phyloP scores from a whole-genome alignment of 2,888 invertebrate species.

The Brachycybe producta region DNA sequence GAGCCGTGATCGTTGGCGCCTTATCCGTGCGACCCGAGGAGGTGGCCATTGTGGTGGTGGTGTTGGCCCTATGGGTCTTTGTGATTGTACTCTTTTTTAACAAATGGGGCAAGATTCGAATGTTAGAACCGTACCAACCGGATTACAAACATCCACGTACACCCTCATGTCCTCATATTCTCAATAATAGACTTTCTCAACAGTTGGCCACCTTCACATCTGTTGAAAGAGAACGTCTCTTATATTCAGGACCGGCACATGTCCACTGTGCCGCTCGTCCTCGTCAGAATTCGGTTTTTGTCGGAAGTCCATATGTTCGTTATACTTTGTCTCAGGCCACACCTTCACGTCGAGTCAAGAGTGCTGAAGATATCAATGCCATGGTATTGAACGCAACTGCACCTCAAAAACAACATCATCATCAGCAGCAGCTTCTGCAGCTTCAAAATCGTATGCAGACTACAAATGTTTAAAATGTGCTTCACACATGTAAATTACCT shows the following conservation, averaged over 20 bases:
- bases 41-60: constrained; percentile 68
- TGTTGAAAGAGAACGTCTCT: constrained; percentile 17
- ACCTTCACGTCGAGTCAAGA: constrained; percentile 62
- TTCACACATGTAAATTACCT: too few species aligned
- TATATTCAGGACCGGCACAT: constrained; percentile 13
- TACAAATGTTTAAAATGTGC: constrained; percentile 6
- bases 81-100: constrained; percentile 84
- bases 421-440: too few species aligned
- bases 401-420: too few species aligned
- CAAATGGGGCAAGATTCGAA: constrained; percentile 87
- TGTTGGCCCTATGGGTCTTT: constrained; percentile 73
- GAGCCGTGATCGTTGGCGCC: constrained; percentile 11
- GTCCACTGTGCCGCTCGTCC: constrained; percentile 34
- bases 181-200: constrained; percentile 13
- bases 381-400: constrained; percentile 11
- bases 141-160: constrained; percentile 60
- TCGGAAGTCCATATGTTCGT: constrained; percentile 46
- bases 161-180: constrained; percentile 14
- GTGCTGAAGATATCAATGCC: constrained; percentile 39
- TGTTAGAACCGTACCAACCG: constrained; percentile 81
- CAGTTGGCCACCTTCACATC: constrained; percentile 16
- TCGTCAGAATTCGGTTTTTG: constrained; percentile 74
- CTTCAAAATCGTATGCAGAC: constrained; percentile 9
- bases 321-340: constrained; percentile 51
- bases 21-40: constrained; percentile 62